Evolutionary conservation across 2,113 vertebrate genomes (phyloP).

Genomic region (Verasper variegatus): DNA sequence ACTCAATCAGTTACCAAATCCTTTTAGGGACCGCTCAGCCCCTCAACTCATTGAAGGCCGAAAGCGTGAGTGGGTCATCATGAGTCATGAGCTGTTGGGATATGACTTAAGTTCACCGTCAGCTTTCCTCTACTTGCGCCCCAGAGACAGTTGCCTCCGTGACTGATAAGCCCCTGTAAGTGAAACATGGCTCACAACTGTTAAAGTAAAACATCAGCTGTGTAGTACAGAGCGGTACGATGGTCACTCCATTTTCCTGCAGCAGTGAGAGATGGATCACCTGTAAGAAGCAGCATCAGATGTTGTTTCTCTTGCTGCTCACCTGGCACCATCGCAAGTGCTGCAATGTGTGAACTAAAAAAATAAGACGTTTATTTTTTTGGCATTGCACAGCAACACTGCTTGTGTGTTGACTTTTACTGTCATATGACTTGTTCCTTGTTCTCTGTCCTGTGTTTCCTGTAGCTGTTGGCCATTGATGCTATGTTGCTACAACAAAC

Average conservation of each 20-base stretch:
- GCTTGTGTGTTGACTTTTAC: not conserved
- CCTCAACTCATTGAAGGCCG: conserved; percentile 40
- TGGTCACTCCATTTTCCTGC: not conserved
- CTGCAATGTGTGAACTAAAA: too few relatives aligned
- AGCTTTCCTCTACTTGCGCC: conserved; percentile 22
- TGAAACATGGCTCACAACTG: conserved; percentile 29
- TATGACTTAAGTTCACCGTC: conserved; percentile 52
- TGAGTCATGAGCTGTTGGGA: conserved; percentile 51
- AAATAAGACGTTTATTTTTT: not conserved
- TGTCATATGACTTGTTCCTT: too few relatives aligned
- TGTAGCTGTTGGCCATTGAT: not conserved
- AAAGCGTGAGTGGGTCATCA: conserved; percentile 39
- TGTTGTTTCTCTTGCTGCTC: not conserved
- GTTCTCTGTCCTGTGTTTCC: too few relatives aligned
- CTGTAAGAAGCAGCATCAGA: not conserved
- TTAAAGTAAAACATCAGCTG: conserved; percentile 33
- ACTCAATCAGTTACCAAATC: conserved; percentile 65
- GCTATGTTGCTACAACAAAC: conserved; percentile 42
- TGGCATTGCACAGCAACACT: not conserved
- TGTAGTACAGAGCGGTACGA: conserved; percentile 1
- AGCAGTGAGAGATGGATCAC: not conserved
- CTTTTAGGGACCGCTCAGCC: conserved; percentile 53
- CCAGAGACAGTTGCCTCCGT: conserved; percentile 23
- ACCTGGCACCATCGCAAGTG: not conserved
- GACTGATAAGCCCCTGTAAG: conserved; percentile 38